phyloP scores from a whole-genome alignment of 2,888 invertebrate genomes.

The Orthosia incerta region DNA sequence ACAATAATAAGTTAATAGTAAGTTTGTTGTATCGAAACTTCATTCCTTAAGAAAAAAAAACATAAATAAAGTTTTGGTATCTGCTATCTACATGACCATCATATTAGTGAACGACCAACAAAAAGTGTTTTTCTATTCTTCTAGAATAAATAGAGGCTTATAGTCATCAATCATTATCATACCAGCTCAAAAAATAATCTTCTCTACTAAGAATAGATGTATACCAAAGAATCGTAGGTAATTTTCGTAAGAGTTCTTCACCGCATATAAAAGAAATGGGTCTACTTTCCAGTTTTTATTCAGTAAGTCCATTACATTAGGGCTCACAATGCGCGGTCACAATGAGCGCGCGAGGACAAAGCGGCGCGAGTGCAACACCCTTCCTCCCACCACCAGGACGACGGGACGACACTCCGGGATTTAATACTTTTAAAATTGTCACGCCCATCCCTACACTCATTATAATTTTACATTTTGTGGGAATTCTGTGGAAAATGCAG shows the following conservation, averaged over 20 bases:
- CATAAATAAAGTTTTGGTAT: not conserved
- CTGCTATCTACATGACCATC: not conserved
- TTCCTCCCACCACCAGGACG: not conserved
- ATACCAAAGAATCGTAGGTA: not conserved
- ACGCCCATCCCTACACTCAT: slow-evolving; percentile 58
- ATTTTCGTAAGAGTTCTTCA: slow-evolving; percentile 7
- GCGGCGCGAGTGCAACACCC: slow-evolving; percentile 49
- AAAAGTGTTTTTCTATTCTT: not conserved
- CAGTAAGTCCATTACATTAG: slow-evolving; percentile 66
- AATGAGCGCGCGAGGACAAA: slow-evolving; percentile 55
- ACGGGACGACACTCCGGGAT: slow-evolving; percentile 40
- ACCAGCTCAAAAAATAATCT: not conserved
- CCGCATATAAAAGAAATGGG: slow-evolving; percentile 21
- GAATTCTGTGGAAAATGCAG: slow-evolving; percentile 51
- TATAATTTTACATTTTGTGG: slow-evolving; percentile 60
- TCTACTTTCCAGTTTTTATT: slow-evolving; percentile 50
- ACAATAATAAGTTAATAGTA: not conserved
- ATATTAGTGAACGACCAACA: not conserved
- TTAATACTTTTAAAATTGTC: slow-evolving; percentile 65
- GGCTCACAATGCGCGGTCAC: slow-evolving; percentile 60
- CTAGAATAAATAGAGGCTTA: not conserved
- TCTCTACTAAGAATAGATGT: not conserved
- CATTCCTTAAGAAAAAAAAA: not conserved
- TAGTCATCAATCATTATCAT: not conserved
- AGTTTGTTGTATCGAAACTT: not conserved